Conservation (phyloP, 30 jellyfish, hydroid and myxozoan species). For the Aurelia coerulea region DNA sequence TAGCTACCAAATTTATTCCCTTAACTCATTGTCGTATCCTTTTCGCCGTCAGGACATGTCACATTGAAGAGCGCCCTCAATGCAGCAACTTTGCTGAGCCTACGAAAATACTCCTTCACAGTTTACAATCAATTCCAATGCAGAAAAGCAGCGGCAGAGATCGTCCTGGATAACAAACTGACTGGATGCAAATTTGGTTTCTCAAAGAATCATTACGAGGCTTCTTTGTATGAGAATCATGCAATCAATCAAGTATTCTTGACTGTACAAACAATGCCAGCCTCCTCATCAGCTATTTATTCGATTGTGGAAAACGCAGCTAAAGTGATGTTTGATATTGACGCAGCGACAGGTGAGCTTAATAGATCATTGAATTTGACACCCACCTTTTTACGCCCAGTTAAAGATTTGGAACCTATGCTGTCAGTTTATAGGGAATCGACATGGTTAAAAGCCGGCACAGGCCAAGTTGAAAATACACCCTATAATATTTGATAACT, state of each 20-base stretch:
- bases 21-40: background rate
- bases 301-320: slow-evolving; percentile 74
- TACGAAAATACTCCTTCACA: slow-evolving; percentile 38
- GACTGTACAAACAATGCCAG: slow-evolving; percentile 55
- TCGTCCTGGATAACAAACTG: slow-evolving; percentile 58
- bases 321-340: slow-evolving; percentile 53
- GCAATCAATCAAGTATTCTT: slow-evolving; percentile 39
- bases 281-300: slow-evolving; percentile 41
- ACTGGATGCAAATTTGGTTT: slow-evolving; percentile 62
- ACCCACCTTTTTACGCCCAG: too few relatives aligned
- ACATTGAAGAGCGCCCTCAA: slow-evolving; percentile 31
- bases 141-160: slow-evolving; percentile 69
- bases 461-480: too few relatives aligned
- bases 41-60: slow-evolving; percentile 22
- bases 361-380: too few relatives aligned
- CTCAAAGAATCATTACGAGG: slow-evolving; percentile 53
- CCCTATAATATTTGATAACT: too few relatives aligned
- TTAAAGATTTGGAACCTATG: background rate
- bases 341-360: slow-evolving; percentile 68
- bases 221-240: slow-evolving; percentile 63
- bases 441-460: too few relatives aligned
- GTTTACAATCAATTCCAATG: slow-evolving; percentile 71
- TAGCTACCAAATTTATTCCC: too few relatives aligned
- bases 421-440: background rate
- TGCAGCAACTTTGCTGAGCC: slow-evolving; percentile 52